Evolutionary conservation across 2,888 invertebrate genomes (phyloP), one percentile per base, ranked within the genome.

Genomic region (Stenoptilia bipunctidactyla): DNA sequence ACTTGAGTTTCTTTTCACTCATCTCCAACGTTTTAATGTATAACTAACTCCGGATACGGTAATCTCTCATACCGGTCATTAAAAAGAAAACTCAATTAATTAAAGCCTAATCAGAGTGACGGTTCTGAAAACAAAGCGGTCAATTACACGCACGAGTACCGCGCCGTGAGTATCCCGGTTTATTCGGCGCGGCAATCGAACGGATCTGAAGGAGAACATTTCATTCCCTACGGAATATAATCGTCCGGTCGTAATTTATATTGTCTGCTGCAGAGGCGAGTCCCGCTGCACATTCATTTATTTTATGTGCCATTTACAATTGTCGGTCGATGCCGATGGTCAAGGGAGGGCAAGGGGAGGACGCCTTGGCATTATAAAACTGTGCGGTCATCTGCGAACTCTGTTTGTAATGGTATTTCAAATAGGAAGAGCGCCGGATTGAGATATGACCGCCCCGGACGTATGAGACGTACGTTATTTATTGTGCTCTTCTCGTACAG

Each of bases 281-380:
- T 79, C 79, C 77, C 82, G 74, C 74, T 82, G 85, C 84, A 85
- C 85, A 85, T 85, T 84, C 84, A 84, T 85, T 85, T 85, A 85
- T 85, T 85, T 85, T 85, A 85, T 85, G 84, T 85, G 85, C 85
- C 85, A 85, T 85, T 85, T 85, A 85, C 85, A 85, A 85, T 85
- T 83, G 84, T 84, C 84, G 85, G 83, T 84, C 85, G 20, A 20
- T 20, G 20, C 20, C n/a, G 83, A 84, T 84, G 85, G 85, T 83
- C 85, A 85, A 85, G 85, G 85, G 84, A 77, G 76, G 66, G 58
- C 66, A 64, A 50, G 58, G 59, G 61, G 61, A 61, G 53, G 46
- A 56, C 72, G 75, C 77, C 82, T 77, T 80, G 77, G 70, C 66
- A 84, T 84, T 85, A 84, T 84, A 85, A 84, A 84, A 84, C 76